phyloP scores from a whole-genome alignment of 2,113 vertebrate species.

The Gobiocypris rarus region DNA sequence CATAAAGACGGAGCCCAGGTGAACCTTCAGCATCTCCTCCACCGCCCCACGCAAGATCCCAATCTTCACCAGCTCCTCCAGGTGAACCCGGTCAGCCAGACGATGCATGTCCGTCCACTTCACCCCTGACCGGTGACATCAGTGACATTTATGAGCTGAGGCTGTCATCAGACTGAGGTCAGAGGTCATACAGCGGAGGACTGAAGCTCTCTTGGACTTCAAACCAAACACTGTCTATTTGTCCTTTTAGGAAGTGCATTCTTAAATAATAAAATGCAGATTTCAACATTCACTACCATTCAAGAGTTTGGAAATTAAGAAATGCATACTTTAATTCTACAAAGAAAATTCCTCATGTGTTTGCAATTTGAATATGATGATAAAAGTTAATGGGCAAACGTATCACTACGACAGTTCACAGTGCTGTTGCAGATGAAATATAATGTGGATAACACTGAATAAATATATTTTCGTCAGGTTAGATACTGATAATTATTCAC shows the following conservation, averaged over 20 bases:
- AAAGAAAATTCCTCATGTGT: no score
- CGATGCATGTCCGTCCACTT: slow-evolving; percentile 94
- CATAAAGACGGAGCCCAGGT: slow-evolving; percentile 94
- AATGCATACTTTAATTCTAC: no score
- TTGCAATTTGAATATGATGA: no score
- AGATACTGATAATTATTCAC: no score
- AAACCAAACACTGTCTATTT: neutral
- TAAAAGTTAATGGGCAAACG: no score
- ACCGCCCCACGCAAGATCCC: slow-evolving; percentile 84
- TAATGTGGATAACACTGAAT: no score
- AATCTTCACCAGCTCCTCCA: slow-evolving; percentile 88
- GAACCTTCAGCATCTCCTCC: slow-evolving; percentile 91
- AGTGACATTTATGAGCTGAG: neutral
- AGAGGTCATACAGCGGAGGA: neutral
- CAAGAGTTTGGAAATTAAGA: neutral
- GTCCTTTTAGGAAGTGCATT: neutral
- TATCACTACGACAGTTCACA: no score
- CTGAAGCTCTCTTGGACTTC: neutral
- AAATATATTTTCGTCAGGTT: no score
- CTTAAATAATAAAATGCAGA: neutral
- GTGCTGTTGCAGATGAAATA: no score
- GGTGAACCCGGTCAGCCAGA: slow-evolving; percentile 87
- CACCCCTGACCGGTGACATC: slow-evolving; percentile 75
- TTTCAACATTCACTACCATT: neutral
- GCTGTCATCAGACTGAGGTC: neutral